Evolutionary conservation across 2,113 vertebrate genomes (phyloP), one percentile per base, ranked within the genome.

Genomic region (Leptocoma aspasia): DNA sequence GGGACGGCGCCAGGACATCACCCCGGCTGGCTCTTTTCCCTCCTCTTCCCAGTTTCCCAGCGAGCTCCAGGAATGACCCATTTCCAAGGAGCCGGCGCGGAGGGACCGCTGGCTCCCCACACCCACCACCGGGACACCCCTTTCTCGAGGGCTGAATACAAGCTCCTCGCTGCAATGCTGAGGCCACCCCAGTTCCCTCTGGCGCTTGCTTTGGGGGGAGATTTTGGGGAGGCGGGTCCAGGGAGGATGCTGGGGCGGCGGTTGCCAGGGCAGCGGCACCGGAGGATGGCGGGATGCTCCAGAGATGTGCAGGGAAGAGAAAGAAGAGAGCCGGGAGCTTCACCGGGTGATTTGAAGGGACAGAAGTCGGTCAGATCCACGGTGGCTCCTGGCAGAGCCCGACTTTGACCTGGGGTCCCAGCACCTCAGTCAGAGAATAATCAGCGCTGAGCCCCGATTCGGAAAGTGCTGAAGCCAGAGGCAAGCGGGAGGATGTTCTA

Each of bases 281-380:
- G 69, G 86, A 97, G 98, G 97, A 98, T 98, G 97, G 97, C 90
- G 97, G 98, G 98, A 98, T 98, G 98, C 97, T 98, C 97, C 84
- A 72, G 97, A 97, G 97, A 98, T 96, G 96, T 94, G 96, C 95
- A 94, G 95, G 96, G 97, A 98, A 98, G 97, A 87, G 96, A 92
- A 94, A 97, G 94, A 88, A 89, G 68, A 39, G 79, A 93, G 52
- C 45, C 4, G 1, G 44, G 82, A 93, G 75, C 79, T 85, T 50
- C 8, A 8, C 44, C 0, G 16, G 41, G n/a, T 70, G 83, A 77
- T 97, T 79, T 15, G 57, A 90, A 95, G 93, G 82, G 79, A 83
- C 85, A 71, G 66, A 82, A 78, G 63, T 82, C 49, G 81, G 77
- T 94, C 94, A 83, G 73, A 82, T 60, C 83, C 24, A 4, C 11